phyloP scores from a whole-genome alignment of 2,797 vertebrate genomes.

The Holocentrus rufus region DNA sequence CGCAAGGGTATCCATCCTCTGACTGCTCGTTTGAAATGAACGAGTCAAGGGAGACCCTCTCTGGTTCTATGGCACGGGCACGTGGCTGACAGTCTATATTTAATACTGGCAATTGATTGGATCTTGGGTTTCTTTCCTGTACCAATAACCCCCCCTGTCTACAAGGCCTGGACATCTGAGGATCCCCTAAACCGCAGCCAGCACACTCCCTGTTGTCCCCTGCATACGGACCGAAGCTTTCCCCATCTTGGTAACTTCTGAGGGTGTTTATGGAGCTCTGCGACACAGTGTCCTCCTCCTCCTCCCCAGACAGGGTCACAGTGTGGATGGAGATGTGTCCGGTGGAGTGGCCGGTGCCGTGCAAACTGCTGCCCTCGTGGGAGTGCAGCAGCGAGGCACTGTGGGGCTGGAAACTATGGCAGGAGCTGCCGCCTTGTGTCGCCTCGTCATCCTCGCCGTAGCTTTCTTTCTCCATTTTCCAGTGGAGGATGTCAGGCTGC shows the following conservation, averaged over 20 bases:
- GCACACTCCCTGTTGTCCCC: slow-evolving; percentile 36
- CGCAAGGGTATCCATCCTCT: slow-evolving; percentile 85
- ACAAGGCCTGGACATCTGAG: slow-evolving; percentile 38
- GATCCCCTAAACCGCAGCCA: slow-evolving; percentile 27
- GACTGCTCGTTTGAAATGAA: slow-evolving; percentile 77
- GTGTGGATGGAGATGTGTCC: slow-evolving; percentile 89
- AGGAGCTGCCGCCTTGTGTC: not conserved
- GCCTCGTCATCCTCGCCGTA: slow-evolving; percentile 31
- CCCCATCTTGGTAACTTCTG: slow-evolving; percentile 38
- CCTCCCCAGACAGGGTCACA: slow-evolving; percentile 84
- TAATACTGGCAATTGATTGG: slow-evolving; percentile 46
- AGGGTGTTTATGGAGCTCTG: slow-evolving; percentile 51
- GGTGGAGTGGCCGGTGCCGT: slow-evolving; percentile 68
- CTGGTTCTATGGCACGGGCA: slow-evolving; percentile 72
- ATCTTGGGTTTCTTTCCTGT: slow-evolving; percentile 50
- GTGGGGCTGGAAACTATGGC: slow-evolving; percentile 24
- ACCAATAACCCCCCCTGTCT: slow-evolving; percentile 37
- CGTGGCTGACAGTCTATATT: slow-evolving; percentile 73
- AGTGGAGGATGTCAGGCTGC: slow-evolving; percentile 34
- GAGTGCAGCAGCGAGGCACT: slow-evolving; percentile 45
- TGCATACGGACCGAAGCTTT: slow-evolving; percentile 65
- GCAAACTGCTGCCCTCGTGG: slow-evolving; percentile 36
- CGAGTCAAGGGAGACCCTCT: slow-evolving; percentile 81
- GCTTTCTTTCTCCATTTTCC: slow-evolving; percentile 48
- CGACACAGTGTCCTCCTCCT: slow-evolving; percentile 66